Percentiles rank a stretch among this genome's conserved stretches.
Evolutionary conservation across 2,888 invertebrate species (phyloP).

Genomic region (Autographa pulchrina): DNA sequence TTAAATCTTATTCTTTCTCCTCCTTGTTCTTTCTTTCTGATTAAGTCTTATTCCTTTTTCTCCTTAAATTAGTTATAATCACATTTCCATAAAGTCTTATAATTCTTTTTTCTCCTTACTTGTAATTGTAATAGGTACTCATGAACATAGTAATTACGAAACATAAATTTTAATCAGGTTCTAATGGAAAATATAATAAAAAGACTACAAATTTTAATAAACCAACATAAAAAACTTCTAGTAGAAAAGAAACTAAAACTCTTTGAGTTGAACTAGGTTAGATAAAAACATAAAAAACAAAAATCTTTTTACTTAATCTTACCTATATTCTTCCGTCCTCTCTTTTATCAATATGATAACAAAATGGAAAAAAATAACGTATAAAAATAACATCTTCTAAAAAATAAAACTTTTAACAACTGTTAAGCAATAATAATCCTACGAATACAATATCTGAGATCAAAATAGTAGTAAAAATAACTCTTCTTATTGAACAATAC

Average conservation of each 20-base stretch:
- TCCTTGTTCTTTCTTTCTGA: no score
- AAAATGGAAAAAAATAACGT: slow-evolving; percentile 8
- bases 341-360: slow-evolving; percentile 15
- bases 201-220: no score
- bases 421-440: slow-evolving; percentile 8
- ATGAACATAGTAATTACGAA: no score
- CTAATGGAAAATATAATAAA: no score
- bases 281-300: slow-evolving; percentile 16
- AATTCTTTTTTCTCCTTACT: no score
- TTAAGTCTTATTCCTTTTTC: no score
- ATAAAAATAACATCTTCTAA: slow-evolving; percentile 10
- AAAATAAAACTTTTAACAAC: slow-evolving; percentile 5
- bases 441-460: slow-evolving; percentile 14
- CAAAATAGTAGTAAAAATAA: slow-evolving; percentile 15
- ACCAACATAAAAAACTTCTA: not conserved
- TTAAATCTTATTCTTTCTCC: no score
- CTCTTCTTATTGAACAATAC: slow-evolving; percentile 12
- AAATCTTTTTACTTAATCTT: slow-evolving; percentile 5
- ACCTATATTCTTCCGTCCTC: slow-evolving; percentile 10
- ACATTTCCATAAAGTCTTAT: no score
- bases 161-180: no score
- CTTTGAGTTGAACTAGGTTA: slow-evolving; percentile 1
- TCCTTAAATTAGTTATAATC: no score
- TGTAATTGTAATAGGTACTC: no score
- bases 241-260: not conserved